Percentiles rank a stretch among this genome's conserved stretches.
These are phyloP conservation scores for Ethmia dodecea DNA, from an alignment of 2,888 invertebrate genomes.

Conservation along the genomic window DNA sequence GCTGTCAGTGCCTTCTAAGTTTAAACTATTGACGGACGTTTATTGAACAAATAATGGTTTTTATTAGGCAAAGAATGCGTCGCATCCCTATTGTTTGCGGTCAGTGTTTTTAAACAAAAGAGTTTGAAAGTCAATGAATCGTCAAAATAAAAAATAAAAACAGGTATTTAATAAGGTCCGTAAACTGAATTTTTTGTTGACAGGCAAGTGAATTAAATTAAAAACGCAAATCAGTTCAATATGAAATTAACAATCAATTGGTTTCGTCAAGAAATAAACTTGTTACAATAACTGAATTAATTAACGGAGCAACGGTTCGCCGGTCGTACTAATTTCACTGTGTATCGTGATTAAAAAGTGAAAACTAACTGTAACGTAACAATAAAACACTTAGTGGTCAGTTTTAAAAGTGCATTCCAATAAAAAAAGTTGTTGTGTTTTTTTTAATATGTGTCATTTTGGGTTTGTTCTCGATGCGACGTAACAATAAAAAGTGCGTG, in stretches of 20 bases:
- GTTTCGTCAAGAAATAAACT: too few species aligned
- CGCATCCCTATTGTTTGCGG: slow-evolving; percentile 18
- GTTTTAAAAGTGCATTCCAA: slow-evolving; percentile 1
- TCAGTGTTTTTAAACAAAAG: slow-evolving; percentile 24
- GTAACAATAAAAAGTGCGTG: slow-evolving; percentile 29
- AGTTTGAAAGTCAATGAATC: too few species aligned
- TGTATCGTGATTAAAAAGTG: slow-evolving; percentile 32
- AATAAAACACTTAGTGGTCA: slow-evolving; percentile 1
- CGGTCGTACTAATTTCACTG: slow-evolving; percentile 34
- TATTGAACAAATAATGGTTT: slow-evolving; percentile 31
- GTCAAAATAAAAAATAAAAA: background rate
- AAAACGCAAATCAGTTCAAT: background rate
- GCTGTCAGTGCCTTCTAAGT: slow-evolving; percentile 63
- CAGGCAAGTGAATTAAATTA: background rate
- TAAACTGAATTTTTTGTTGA: background rate
- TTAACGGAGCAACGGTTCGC: slow-evolving; percentile 30
- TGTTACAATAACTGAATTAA: slow-evolving; percentile 11
- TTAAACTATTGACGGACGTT: slow-evolving; percentile 64
- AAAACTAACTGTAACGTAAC: slow-evolving; percentile 21
- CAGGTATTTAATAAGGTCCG: background rate
- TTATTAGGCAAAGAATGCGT: slow-evolving; percentile 22
- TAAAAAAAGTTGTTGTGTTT: slow-evolving; percentile 1
- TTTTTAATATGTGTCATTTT: slow-evolving; percentile 28
- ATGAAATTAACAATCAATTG: too few species aligned
- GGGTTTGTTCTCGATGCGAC: slow-evolving; percentile 37